Conservation (phyloP, 2,888 invertebrate genomes). For the Osmoderma eremita region DNA sequence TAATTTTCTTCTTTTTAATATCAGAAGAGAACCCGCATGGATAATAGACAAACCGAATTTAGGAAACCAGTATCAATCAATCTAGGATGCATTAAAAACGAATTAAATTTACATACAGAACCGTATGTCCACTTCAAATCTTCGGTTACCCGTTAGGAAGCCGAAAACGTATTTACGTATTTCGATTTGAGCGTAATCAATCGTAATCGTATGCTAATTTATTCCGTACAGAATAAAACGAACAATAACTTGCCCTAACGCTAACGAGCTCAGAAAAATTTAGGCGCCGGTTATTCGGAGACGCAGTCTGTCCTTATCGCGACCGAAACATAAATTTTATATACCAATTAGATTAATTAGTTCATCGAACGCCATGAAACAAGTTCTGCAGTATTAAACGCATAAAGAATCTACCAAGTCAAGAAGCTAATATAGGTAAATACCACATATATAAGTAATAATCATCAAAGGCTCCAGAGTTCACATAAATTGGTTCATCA, state of each 20-base stretch:
- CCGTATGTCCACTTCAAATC: constrained; percentile 3
- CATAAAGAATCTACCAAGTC: no score
- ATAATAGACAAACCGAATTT: no score
- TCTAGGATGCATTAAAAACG: constrained; percentile 22
- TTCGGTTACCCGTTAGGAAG: constrained; percentile 5
- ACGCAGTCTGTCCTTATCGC: constrained; percentile 10
- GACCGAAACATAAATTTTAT: constrained; percentile 29
- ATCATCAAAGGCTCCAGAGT: no score
- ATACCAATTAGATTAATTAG: constrained; percentile 35
- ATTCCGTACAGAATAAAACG: constrained; percentile 33
- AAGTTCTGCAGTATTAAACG: not conserved
- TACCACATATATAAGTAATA: no score
- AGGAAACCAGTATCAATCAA: not conserved
- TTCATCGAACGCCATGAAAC: constrained; percentile 15
- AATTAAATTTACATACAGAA: constrained; percentile 4
- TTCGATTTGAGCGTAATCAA: not conserved
- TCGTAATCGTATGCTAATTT: constrained; percentile 37
- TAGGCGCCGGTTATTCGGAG: constrained; percentile 35
- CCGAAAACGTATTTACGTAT: constrained; percentile 7
- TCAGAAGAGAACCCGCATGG: no score
- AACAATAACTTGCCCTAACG: constrained; percentile 21
- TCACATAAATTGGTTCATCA: no score
- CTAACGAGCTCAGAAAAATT: constrained; percentile 34
- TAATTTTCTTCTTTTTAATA: no score
- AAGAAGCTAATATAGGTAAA: no score